Conservation (phyloP, 2,888 invertebrate species). For the Disparrhopalites patrizii region DNA sequence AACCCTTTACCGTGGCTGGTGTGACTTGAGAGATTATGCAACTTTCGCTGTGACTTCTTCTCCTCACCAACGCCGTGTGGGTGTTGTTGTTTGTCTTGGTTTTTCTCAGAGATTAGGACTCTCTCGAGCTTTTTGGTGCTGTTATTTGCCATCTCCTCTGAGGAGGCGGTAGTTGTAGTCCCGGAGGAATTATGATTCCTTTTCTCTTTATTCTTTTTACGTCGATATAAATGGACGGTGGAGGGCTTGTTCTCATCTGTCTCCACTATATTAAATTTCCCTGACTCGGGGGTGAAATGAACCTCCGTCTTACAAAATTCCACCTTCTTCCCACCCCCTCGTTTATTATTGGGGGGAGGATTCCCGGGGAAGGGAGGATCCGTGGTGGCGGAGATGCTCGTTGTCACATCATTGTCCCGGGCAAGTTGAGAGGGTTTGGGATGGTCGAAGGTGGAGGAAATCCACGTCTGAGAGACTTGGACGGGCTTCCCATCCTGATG, state of each 20-base stretch:
- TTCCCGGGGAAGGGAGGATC: too few species aligned
- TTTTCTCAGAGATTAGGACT: conserved; percentile 7
- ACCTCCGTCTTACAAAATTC: conserved; percentile 85
- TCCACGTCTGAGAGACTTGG: conserved; percentile 48
- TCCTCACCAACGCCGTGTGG: neutral
- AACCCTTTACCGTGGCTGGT: neutral
- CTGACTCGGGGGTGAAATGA: conserved; percentile 80
- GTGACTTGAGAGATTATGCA: neutral
- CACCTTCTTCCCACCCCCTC: conserved; percentile 70
- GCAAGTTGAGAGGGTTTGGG: conserved; percentile 43
- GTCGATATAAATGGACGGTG: conserved; percentile 73
- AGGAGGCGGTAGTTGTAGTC: neutral
- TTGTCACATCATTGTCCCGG: conserved; percentile 44
- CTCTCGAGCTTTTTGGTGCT: conserved; percentile 1
- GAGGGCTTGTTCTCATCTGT: conserved; percentile 85
- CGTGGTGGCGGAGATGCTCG: conserved; percentile 44
- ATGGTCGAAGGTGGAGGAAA: conserved; percentile 38
- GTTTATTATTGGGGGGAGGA: too few species aligned
- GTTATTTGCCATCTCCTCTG: neutral
- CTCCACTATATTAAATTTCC: conserved; percentile 79
- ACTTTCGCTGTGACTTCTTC: conserved; percentile 11
- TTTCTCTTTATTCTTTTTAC: conserved; percentile 50
- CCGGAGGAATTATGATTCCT: neutral
- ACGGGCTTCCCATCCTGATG: conserved; percentile 2
- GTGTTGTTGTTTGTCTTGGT: conserved; percentile 3